Evolutionary conservation across 2,113 vertebrate genomes (phyloP).

Genomic region (Ophiodon elongatus): DNA sequence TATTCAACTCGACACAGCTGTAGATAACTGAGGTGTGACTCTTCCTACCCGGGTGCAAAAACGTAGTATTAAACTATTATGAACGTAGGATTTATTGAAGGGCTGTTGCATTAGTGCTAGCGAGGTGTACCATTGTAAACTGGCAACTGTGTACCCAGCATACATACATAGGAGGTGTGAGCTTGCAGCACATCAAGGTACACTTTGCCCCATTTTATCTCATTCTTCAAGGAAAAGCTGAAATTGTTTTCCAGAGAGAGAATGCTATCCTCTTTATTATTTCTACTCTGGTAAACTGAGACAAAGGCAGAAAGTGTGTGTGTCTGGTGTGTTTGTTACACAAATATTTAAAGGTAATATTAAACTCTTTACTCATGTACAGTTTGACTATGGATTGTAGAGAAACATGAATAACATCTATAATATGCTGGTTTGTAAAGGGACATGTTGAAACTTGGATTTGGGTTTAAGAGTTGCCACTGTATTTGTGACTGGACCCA

Average conservation of each 20-base stretch:
- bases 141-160: neutral
- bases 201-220: constrained; percentile 32
- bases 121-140: neutral
- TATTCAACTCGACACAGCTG: too few relatives aligned
- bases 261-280: constrained; percentile 8
- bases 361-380: neutral
- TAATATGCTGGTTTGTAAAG: neutral
- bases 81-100: too few relatives aligned
- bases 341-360: constrained; percentile 1
- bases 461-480: neutral
- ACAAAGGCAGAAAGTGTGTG: neutral
- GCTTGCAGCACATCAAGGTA: constrained; percentile 17
- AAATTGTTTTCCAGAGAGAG: constrained; percentile 38
- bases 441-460: neutral
- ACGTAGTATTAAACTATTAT: too few relatives aligned
- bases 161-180: constrained; percentile 1
- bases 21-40: too few relatives aligned
- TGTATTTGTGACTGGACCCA: neutral
- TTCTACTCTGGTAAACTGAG: neutral
- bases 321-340: neutral
- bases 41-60: too few relatives aligned
- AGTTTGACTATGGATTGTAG: neutral
- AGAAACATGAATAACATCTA: neutral
- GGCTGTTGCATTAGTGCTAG: too few relatives aligned
- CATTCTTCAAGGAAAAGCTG: constrained; percentile 23